A percentile compares a stretch with the other conserved stretches of the same genome.
These are phyloP conservation scores for Indicator maculatus DNA, from an alignment of 2,113 vertebrate species.

Conservation along the genomic window DNA sequence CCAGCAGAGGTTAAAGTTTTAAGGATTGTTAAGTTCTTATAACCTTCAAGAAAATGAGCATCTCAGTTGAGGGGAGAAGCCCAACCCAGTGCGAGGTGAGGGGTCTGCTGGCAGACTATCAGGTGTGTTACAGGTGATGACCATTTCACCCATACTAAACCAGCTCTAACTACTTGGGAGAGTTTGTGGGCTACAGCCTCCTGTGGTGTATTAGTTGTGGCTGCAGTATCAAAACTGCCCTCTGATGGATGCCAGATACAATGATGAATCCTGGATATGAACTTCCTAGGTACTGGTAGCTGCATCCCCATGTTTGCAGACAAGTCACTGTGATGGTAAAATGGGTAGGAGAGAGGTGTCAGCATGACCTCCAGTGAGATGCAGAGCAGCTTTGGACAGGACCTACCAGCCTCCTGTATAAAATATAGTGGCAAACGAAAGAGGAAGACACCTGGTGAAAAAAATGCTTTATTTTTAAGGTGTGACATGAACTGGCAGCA, in stretches of 20 bases:
- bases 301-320: background rate
- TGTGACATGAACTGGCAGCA: background rate
- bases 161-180: background rate
- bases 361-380: background rate
- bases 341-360: background rate
- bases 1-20: background rate
- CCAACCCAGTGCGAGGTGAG: fast-evolving
- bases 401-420: background rate
- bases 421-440: background rate
- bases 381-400: background rate
- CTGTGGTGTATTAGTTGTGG: background rate
- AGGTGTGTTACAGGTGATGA: background rate
- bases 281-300: fast-evolving
- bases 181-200: background rate
- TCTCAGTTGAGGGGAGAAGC: background rate
- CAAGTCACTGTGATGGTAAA: fast-evolving
- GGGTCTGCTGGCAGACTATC: no score
- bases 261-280: background rate
- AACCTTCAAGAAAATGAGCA: background rate
- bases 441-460: background rate
- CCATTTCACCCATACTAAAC: background rate
- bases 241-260: background rate
- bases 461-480: background rate
- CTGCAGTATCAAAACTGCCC: background rate
- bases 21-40: background rate